Conservation (phyloP, 2,888 invertebrate genomes). For the Drosophila gaucha region DNA sequence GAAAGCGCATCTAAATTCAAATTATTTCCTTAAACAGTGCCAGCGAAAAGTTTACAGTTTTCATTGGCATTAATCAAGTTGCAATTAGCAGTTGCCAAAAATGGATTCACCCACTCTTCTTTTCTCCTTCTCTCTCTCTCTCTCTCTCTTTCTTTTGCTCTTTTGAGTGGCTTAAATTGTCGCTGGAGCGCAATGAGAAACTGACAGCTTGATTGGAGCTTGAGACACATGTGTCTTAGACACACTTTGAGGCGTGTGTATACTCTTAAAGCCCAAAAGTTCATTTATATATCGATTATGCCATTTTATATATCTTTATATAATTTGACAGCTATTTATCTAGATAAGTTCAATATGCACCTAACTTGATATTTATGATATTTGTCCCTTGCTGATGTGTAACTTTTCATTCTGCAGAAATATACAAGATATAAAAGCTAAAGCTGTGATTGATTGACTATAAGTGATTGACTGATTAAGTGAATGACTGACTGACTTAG, state of each 20-base stretch:
- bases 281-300: background rate
- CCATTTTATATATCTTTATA: background rate
- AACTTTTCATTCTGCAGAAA: background rate
- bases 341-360: background rate
- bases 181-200: constrained; percentile 21
- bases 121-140: background rate
- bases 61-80: constrained; percentile 28
- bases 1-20: background rate
- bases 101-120: constrained; percentile 6
- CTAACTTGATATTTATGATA: background rate
- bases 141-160: background rate
- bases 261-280: constrained; percentile 13
- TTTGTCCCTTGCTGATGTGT: background rate
- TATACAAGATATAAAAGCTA: too few species aligned
- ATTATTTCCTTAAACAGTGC: background rate
- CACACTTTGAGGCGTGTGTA: background rate
- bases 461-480: background rate
- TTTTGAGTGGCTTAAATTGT: constrained; percentile 40
- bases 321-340: background rate
- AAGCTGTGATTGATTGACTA: too few species aligned
- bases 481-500: background rate
- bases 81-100: constrained; percentile 43
- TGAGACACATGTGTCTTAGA: constrained; percentile 13
- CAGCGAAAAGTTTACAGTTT: constrained; percentile 4
- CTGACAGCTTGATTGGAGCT: constrained; percentile 29